These are phyloP conservation scores for Todiramphus chloris DNA, from an alignment of 2,113 vertebrate species.

Conservation along the genomic window DNA sequence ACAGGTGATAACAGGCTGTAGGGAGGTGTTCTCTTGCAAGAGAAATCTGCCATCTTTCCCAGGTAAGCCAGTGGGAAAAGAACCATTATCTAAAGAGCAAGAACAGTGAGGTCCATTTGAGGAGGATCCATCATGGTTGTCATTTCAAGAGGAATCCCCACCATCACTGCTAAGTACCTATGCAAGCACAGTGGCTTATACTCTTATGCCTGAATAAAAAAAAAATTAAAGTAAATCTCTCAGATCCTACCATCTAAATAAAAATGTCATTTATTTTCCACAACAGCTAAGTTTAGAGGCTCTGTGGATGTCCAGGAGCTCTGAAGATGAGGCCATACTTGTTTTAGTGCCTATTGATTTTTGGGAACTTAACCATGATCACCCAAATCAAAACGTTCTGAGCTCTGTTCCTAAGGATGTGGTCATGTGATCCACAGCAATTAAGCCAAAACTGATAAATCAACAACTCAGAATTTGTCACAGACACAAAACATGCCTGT, in stretches of 20 bases:
- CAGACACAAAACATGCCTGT: background rate
- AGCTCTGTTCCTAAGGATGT: background rate
- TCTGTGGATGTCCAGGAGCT: background rate
- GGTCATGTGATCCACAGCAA: background rate
- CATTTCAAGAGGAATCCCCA: background rate
- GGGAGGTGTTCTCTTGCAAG: background rate
- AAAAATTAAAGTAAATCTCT: background rate
- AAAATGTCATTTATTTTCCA: background rate
- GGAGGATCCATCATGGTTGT: background rate
- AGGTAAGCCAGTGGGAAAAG: background rate
- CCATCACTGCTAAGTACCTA: background rate
- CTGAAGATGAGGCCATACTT: background rate
- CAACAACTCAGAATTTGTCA: background rate
- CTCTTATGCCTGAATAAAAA: background rate
- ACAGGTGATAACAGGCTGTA: background rate
- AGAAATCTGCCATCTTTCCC: background rate
- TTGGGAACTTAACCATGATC: background rate
- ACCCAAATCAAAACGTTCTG: background rate
- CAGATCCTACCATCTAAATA: background rate
- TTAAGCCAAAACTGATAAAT: conserved; percentile 1
- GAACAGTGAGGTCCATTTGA: background rate
- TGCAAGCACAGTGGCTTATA: background rate
- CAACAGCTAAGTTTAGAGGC: background rate
- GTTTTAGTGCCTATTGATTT: background rate
- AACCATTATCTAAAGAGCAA: background rate